These are phyloP conservation scores for Diploptera punctata DNA, from an alignment of 2,888 invertebrate genomes.

Conservation along the genomic window DNA sequence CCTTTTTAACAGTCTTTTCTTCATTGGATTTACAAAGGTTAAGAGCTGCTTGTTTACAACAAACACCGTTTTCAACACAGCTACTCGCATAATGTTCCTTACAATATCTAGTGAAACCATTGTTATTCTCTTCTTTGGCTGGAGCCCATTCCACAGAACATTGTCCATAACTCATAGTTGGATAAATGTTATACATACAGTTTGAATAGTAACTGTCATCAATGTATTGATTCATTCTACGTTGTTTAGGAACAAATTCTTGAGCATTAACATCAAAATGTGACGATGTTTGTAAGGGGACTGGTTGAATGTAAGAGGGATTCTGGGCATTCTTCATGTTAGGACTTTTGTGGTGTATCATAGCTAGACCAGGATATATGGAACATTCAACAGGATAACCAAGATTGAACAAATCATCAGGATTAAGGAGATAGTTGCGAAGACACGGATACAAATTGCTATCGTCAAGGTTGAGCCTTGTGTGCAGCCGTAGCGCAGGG, in stretches of 20 bases:
- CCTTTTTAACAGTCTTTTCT: constrained; percentile 36
- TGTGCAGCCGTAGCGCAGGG: constrained; percentile 53
- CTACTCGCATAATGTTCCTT: background rate
- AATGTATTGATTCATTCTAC: background rate
- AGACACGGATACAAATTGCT: constrained; percentile 64
- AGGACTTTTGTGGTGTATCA: constrained; percentile 65
- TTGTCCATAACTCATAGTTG: constrained; percentile 38
- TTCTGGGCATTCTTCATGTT: constrained; percentile 28
- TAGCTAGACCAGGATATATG: constrained; percentile 65
- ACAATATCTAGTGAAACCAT: background rate
- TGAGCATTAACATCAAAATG: constrained; percentile 70
- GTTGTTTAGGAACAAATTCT: constrained; percentile 65
- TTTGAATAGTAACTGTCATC: constrained; percentile 16
- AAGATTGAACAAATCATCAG: constrained; percentile 66
- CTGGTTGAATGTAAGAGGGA: constrained; percentile 46
- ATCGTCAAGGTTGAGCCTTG: constrained; percentile 58
- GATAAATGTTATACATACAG: constrained; percentile 23
- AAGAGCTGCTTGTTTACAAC: background rate
- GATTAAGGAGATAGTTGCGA: constrained; percentile 66
- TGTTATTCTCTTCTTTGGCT: constrained; percentile 22
- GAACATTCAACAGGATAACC: constrained; percentile 76
- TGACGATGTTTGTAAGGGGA: constrained; percentile 50
- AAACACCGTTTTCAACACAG: constrained; percentile 18
- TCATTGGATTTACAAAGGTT: background rate
- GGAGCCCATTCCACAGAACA: constrained; percentile 43